Conservation (phyloP, 2,888 invertebrate species). For the Andricus quercusramuli region DNA sequence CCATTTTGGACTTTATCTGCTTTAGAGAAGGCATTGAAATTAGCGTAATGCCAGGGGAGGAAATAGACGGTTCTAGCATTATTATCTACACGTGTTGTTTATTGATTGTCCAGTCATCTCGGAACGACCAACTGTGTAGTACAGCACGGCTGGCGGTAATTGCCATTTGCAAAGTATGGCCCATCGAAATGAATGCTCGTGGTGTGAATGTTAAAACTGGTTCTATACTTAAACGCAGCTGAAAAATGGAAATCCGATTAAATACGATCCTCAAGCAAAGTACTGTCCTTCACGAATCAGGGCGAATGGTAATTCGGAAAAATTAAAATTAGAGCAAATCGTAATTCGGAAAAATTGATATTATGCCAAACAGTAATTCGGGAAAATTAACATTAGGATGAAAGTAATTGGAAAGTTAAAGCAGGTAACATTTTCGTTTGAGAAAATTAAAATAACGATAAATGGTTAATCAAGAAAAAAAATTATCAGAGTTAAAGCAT, state of each 20-base stretch:
- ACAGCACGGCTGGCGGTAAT: constrained; percentile 72
- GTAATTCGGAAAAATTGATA: too few species aligned
- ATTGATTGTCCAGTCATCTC: constrained; percentile 76
- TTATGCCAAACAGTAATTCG: too few species aligned
- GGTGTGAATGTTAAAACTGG: constrained; percentile 33
- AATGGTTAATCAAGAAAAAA: too few species aligned
- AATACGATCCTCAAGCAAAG: not conserved
- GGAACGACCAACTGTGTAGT: constrained; percentile 57
- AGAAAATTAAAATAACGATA: too few species aligned
- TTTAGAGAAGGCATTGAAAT: not conserved
- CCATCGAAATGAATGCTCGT: constrained; percentile 26
- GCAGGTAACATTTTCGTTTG: fast-evolving
- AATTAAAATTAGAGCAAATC: too few species aligned
- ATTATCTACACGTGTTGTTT: constrained; percentile 78
- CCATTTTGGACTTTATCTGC: not conserved
- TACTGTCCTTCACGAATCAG: not conserved
- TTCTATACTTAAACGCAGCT: not conserved
- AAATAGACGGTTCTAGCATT: constrained; percentile 67
- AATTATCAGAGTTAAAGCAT: too few species aligned
- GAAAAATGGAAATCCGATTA: constrained; percentile 15
- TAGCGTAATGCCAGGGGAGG: not conserved
- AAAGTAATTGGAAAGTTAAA: too few species aligned
- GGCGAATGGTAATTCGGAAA: too few species aligned
- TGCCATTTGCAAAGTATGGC: constrained; percentile 58
- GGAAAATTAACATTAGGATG: too few species aligned